Evolutionary conservation across 2,113 vertebrate species (phyloP).

Genomic region (Burhinus bistriatus): DNA sequence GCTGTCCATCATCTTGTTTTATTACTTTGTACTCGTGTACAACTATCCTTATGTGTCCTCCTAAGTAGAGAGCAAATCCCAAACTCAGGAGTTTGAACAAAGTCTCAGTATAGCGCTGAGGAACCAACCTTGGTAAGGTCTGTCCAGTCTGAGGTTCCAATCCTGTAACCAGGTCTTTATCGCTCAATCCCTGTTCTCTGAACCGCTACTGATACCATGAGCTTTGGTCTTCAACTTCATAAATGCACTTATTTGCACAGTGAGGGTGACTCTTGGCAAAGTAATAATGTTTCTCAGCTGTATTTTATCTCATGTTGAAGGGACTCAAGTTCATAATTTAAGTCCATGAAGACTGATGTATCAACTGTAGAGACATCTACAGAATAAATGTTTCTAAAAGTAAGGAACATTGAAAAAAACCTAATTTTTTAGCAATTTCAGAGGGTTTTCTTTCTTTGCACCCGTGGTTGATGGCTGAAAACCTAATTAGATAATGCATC

Average conservation of each 20-base stretch:
- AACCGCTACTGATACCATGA: neutral
- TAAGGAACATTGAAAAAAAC: neutral
- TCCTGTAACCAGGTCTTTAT: neutral
- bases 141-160: fast-evolving
- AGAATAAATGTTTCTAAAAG: neutral
- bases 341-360: neutral
- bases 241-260: neutral
- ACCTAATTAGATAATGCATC: neutral
- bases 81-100: neutral
- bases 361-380: neutral
- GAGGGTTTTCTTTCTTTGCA: neutral
- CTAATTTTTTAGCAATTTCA: neutral
- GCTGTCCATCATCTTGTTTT: neutral
- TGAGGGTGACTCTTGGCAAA: neutral
- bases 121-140: neutral
- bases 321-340: neutral
- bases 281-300: neutral
- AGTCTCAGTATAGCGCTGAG: neutral
- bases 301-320: neutral
- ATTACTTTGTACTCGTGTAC: neutral
- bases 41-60: neutral
- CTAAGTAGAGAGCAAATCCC: neutral
- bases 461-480: neutral
- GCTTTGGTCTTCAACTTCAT: neutral
- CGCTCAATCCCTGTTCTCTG: neutral